Evolutionary conservation across 2,797 vertebrate species (phyloP), one percentile per base, ranked within the genome.

Genomic region (Novumbra hubbsi): DNA sequence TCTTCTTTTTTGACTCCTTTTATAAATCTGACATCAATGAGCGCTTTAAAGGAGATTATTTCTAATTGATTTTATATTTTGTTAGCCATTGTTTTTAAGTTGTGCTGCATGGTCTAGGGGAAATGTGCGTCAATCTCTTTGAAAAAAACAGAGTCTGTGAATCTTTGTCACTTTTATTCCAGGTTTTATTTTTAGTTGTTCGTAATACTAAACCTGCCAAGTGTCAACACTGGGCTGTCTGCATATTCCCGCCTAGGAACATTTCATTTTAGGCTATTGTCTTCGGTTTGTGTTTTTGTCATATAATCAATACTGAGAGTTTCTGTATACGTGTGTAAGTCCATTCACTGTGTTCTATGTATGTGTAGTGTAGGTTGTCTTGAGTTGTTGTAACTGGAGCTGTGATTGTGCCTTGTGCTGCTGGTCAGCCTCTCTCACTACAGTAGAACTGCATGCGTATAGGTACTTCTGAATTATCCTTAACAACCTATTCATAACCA

Each of bases 321-420:
- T 57, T 15, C 60, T 74, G 62, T 72, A 19, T 78, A 57, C 77
- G 60, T 82, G 78, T 76, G 50, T 75, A 70, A 21, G 24, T 9
- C 5, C 41, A 41, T 68, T 12, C 5, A 45, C 66, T 27, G n/a
- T 45, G 66, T 68, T 41, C 15, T 11, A 16, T 34, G 14, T 11
- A 16, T 34, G 14, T 48, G 41, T 68, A 45, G 80, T 45, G 55
- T 12, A 3, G 24, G 72, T 87, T 84, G 81, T 73, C 77, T 71
- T 62, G 75, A 38, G 34, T 38, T 38, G n/a, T 21, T n/a, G 19
- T 21, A 11, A 21, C n/a, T 79, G 34, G 0, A 2, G 34, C 34
- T 88, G 87, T 86, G 81, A 88, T 76, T 79, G 74, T 67, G 79
- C 84, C 19, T 34, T 77, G 69, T 81, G 79, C 77, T 81, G 82